Evolutionary conservation across 1,140 invertebrate species (phyloP).

Genomic region (Wasmannia auropunctata): DNA sequence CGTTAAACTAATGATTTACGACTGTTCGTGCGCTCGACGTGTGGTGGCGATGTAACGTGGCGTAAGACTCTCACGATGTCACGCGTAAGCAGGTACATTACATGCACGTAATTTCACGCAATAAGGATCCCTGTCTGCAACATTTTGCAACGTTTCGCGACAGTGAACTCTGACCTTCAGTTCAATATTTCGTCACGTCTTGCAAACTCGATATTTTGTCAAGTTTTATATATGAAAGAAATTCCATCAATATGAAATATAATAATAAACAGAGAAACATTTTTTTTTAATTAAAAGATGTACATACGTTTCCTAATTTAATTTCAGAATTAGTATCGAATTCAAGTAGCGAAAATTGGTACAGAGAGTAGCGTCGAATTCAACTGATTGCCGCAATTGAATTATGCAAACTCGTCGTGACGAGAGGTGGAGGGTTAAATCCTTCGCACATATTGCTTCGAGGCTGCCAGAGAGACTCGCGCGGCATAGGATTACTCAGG

Average conservation of each 20-base stretch:
- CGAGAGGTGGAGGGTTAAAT: neutral
- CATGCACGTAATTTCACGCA: neutral
- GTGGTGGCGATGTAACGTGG: neutral
- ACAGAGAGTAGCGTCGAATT: neutral
- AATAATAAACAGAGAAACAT: neutral
- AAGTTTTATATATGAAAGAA: neutral
- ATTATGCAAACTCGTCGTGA: neutral
- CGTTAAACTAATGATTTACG: constrained; percentile 65
- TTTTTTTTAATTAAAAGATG: neutral
- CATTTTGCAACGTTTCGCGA: neutral
- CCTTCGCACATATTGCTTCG: neutral
- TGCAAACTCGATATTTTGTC: neutral
- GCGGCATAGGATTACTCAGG: constrained; percentile 1
- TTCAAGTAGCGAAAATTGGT: neutral
- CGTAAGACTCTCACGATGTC: constrained; percentile 8
- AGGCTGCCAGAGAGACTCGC: neutral
- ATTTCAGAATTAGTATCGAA: neutral
- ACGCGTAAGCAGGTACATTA: constrained; percentile 15
- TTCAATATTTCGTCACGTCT: neutral
- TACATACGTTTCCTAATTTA: neutral
- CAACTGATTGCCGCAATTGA: neutral
- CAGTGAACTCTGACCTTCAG: neutral
- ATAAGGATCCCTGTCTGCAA: neutral
- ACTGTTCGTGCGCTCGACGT: constrained; percentile 23
- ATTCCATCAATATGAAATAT: neutral